phyloP scores from a whole-genome alignment of 2,113 vertebrate genomes.

The Rhinoderma darwinii region DNA sequence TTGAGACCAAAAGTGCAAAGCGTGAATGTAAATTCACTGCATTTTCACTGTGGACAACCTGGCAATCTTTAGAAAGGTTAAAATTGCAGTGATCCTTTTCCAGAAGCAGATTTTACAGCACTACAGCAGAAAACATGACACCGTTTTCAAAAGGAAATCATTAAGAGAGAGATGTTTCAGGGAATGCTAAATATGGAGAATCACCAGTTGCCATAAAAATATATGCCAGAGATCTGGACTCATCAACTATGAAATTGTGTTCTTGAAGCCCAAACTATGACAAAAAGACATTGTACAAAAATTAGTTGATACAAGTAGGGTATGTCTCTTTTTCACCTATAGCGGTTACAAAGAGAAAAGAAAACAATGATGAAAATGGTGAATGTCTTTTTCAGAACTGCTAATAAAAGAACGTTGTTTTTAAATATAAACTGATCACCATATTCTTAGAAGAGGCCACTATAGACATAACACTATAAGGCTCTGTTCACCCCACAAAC shows the following conservation, averaged over 20 bases:
- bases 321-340: too few species aligned
- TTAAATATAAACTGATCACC: not conserved
- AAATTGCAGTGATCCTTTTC: not conserved
- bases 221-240: constrained; percentile 2
- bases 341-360: not conserved
- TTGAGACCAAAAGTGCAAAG: too few species aligned
- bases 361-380: not conserved
- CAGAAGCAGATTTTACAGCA: not conserved
- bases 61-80: not conserved
- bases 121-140: not conserved
- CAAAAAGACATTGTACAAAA: not conserved
- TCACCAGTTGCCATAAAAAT: constrained; percentile 1
- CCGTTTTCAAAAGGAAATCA: not conserved
- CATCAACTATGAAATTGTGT: not conserved
- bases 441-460: not conserved
- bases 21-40: too few species aligned
- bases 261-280: not conserved
- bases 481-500: too few species aligned
- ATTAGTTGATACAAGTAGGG: not conserved
- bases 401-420: not conserved
- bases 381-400: not conserved
- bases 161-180: not conserved
- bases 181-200: not conserved
- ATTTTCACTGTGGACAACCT: not conserved
- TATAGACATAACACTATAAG: not conserved